Base-by-base conservation (phyloP, 2,113 vertebrate species). In the Crotalus horridus region DNA sequence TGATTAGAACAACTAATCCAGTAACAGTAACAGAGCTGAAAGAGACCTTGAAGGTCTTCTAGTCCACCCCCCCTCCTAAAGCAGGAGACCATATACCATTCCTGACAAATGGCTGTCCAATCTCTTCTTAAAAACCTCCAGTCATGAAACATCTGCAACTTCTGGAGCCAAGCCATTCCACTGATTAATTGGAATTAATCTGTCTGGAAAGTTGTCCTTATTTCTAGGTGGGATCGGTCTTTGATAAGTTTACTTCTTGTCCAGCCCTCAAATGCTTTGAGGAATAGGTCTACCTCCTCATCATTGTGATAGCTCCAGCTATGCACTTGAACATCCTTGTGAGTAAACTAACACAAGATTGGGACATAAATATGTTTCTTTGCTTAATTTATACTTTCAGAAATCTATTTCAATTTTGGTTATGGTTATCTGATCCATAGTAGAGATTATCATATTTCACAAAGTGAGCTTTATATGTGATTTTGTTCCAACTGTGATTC, bases 301-400 rank as follows among this genome's bases (percentile, higher is more conserved):
- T 26, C 29, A 33, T 4, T 69, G 9, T 64, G 29, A 24, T 61
- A 61, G 59, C 8, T 69, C 29, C 29, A 69, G 5, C 29, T 69
- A 69, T 69, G 6, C 17, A 81, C 39, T 81, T 81, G 74, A 81
- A 81, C 74, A 43, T 81, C 20, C 33, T 81, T 81, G 17, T 81
- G 74, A 81, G 74, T 43, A 81, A 21, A 43, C 69, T 81, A 33
- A 21, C 33, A 81, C 21, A 81, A 81, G 17, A 81, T 43, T 81
- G 20, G 7, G 33, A 7, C 91, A 90, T 88, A 33, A 39, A 29
- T 90, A 1, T 89, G 7, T 85, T 85, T 56, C 33, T 93, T 93
- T 94, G 56, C 26, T 74, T 48, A 94, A 93, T 90, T 89, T 48
- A 2, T 29, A 24, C 11, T 94, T 95, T 48, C 85, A 59, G 85